phyloP scores from a whole-genome alignment of 2,797 vertebrate species.

The Gallinago nigripennis region DNA sequence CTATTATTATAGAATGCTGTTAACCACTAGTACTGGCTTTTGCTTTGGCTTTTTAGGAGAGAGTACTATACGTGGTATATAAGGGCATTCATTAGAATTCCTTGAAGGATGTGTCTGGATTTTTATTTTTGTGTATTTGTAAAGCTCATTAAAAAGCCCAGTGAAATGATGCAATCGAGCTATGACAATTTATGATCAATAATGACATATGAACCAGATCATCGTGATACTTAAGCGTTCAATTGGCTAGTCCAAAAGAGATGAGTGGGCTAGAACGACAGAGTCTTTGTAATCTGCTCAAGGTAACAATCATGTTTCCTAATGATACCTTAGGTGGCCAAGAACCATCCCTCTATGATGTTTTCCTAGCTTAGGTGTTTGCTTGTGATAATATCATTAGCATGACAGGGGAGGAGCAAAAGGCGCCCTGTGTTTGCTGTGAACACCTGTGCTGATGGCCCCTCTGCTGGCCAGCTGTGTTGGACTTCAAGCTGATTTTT shows the following conservation, averaged over 20 bases:
- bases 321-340: background rate
- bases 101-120: background rate
- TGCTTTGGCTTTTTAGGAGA: background rate
- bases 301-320: background rate
- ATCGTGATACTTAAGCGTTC: background rate
- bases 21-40: background rate
- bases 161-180: background rate
- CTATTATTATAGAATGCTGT: background rate
- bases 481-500: background rate
- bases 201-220: accelerated
- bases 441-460: background rate
- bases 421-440: background rate
- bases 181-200: background rate
- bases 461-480: background rate
- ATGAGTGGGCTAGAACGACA: background rate
- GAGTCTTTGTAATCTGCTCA: background rate
- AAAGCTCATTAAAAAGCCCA: background rate
- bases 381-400: background rate
- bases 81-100: background rate
- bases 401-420: background rate
- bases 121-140: background rate
- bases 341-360: background rate
- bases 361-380: background rate
- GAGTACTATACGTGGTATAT: accelerated
- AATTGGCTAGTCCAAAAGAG: background rate